Evolutionary conservation across 2,888 invertebrate genomes (phyloP), one percentile per base, ranked within the genome.

Genomic region (Andrena bicolor): DNA sequence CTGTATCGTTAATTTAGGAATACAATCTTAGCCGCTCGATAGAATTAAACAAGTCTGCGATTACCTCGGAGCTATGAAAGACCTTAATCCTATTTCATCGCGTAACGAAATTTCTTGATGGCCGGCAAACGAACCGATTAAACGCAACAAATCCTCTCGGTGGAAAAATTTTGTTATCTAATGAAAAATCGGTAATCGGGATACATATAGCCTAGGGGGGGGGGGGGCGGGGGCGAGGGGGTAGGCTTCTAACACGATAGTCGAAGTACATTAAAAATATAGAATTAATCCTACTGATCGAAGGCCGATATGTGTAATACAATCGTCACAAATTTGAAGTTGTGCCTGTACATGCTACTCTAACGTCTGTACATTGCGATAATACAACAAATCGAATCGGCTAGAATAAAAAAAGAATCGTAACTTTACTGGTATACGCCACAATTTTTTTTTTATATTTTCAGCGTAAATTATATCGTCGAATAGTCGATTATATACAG

Each of bases 301-400:
- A 66, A 82, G 80, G 83, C 83, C 80, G 80, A 86, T 81, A 81
- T 83, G 83, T 82, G 83, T 82, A 73, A 84, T 75, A 86, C 28
- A 84, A 78, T 82, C 56, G 79, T 75, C 73, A 80, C 60, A 71
- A 82, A 82, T 77, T 58, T 72, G 56, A 77, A 73, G 63, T 65
- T 74, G 80, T 77, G 74, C 80, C 69, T 77, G 66, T 76, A 76
- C 79, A 79, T 51, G 68, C 56, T 72, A 82, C 58, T 66, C 78
- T 82, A 78, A 56, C 48, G 63, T 75, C 78, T 81, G 82, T 83
- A 83, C 82, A 82, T 53, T 72, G 76, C 26, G 71, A 78, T 77
- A 64, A 82, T 74, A 74, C 75, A 80, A 73, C 68, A 74, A 41
- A 64, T 58, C 23, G 80, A 82, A 70, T 77, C 68, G 66, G 53